phyloP scores from a whole-genome alignment of 2,888 invertebrate species.

The Doris montereyensis region DNA sequence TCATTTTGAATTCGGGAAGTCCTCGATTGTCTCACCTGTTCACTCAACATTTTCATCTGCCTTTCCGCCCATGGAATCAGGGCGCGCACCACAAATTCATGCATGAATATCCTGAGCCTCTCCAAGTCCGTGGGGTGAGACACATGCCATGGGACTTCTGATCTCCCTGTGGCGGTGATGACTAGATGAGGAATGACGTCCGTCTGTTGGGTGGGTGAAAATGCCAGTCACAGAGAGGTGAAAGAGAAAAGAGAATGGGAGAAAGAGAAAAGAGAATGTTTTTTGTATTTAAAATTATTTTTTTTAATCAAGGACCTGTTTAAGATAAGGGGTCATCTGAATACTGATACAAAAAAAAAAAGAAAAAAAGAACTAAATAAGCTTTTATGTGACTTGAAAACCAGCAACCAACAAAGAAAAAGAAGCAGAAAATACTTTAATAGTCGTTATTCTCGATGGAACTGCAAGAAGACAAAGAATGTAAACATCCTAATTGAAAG shows the following conservation, averaged over 20 bases:
- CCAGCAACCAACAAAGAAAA: too few species aligned
- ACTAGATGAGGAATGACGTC: neutral
- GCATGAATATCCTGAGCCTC: slow-evolving; percentile 85
- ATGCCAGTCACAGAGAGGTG: neutral
- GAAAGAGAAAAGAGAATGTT: too few species aligned
- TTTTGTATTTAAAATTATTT: too few species aligned
- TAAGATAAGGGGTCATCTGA: too few species aligned
- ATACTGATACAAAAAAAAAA: too few species aligned
- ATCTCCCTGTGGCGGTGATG: neutral
- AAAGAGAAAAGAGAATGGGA: neutral
- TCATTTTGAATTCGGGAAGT: neutral
- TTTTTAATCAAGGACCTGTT: too few species aligned
- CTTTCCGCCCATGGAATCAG: slow-evolving; percentile 93
- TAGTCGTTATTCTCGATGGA: too few species aligned
- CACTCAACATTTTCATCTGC: slow-evolving; percentile 80
- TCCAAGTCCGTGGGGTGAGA: slow-evolving; percentile 88
- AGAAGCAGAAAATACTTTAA: too few species aligned
- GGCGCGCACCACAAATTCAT: slow-evolving; percentile 89
- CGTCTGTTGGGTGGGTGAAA: neutral
- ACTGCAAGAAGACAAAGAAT: too few species aligned
- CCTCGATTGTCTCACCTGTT: slow-evolving; percentile 73
- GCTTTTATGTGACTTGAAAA: too few species aligned
- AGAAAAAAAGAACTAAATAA: too few species aligned
- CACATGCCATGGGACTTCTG: slow-evolving; percentile 75
- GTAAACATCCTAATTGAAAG: too few species aligned